Evolutionary conservation across 1,140 invertebrate species (phyloP).

Genomic region (Scaptomyza montana): DNA sequence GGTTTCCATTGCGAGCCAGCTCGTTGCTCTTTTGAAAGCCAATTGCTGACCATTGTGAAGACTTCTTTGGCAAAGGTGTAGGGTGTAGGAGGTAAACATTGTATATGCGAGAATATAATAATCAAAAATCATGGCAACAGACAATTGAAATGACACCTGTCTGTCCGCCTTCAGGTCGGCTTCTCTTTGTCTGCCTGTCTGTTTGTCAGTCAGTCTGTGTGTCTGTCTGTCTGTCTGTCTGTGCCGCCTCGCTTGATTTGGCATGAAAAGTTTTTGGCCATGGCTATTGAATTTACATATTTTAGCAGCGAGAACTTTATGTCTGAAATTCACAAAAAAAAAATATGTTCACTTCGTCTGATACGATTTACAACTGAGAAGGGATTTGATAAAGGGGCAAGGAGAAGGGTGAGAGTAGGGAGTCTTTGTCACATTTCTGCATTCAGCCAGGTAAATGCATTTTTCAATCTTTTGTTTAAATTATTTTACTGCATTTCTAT

Average conservation of each 20-base stretch:
- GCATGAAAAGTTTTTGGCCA: constrained; percentile 50
- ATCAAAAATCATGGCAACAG: constrained; percentile 76
- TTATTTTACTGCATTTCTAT: constrained; percentile 60
- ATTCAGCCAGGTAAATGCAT: constrained; percentile 19
- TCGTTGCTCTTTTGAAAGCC: constrained; percentile 34
- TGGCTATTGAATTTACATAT: constrained; percentile 61
- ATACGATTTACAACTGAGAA: constrained; percentile 28
- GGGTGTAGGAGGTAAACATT: background rate
- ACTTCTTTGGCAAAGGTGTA: too few species aligned
- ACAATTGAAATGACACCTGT: constrained; percentile 70
- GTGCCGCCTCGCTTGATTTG: constrained; percentile 50
- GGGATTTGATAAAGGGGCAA: too few species aligned
- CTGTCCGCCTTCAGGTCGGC: constrained; percentile 16
- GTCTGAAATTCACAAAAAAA: constrained; percentile 24
- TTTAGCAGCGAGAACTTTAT: constrained; percentile 56
- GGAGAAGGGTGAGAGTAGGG: too few species aligned
- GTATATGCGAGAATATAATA: constrained; percentile 51
- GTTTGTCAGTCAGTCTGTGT: constrained; percentile 12
- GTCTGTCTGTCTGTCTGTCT: too few species aligned
- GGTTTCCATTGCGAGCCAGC: constrained; percentile 30
- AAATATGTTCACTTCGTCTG: constrained; percentile 14
- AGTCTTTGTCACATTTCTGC: constrained; percentile 9
- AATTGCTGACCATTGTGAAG: constrained; percentile 51
- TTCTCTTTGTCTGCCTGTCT: constrained; percentile 4
- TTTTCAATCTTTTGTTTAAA: constrained; percentile 48